Base-by-base conservation (phyloP, 2,888 invertebrate species). In the Clepsis dumicolana region DNA sequence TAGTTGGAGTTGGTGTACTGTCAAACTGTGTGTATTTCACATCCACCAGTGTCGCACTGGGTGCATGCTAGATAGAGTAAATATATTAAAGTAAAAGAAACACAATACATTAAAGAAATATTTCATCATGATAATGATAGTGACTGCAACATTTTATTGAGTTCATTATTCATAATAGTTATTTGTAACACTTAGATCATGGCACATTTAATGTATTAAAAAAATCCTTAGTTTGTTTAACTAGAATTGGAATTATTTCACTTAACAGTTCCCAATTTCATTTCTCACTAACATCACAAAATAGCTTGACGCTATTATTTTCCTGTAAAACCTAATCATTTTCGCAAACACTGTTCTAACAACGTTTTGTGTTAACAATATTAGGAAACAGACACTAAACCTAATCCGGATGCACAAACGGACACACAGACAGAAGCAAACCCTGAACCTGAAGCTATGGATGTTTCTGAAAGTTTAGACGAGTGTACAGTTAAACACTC, bases 291-390 rank as follows among this genome's bases (percentile, higher is more conserved):
- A 44, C 59, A 18, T 50, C 65, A 65, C 66, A 25, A 35, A 52
- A 21, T 25, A 32, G 63, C 63, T 59, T 27, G n/a, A 12, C 12
- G 63, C 61, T 65, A 50, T 27, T 65, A 35, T 38, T 3, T 38
- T 63, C 54, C 38, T 54, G 41, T 48, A n/a, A n/a, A 27, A 24
- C 14, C 38, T 59, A 59, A 59, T 59, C 18, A 48, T 27, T 41
- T 25, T 52, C n/a, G 14, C 27, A 38, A 29, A 18, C 57, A 32
- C 21, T 59, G 61, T 69, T 29, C 65, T 73, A 73, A 70, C 71
- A 62, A 61, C 44, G 32, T 68, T 80, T 82, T 88, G 84, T 89
- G 80, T 89, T 86, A 86, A 87, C 81, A 80, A 74, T 87, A 68
- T 38, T 74, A 90, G 90, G 90, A 86, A 0, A 67, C 86, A 84